Base-by-base conservation (phyloP, 2,113 vertebrate species). In the Donacobius atricapilla region DNA sequence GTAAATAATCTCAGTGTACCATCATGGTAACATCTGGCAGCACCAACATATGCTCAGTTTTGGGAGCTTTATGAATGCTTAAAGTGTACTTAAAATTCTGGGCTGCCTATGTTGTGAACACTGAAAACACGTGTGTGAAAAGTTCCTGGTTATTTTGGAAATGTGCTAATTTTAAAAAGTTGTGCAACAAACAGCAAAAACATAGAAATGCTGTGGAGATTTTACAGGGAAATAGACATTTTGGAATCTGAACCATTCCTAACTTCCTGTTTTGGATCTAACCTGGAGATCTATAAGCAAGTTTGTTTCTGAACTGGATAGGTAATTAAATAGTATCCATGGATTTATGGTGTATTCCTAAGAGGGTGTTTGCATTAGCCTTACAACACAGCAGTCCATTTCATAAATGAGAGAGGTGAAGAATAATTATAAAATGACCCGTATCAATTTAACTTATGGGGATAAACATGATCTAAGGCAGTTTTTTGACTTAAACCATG, bases 361-460 rank as follows among this genome's bases (percentile, higher is more conserved):
- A 66, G 37, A 50, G 16, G 4, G 2, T 53, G 44, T 57, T 85
- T 79, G 12, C 0, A 0, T 44, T 82, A 22, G 28, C 11, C 58
- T 77, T 77, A 51, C 65, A 84, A 23, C 81, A 11, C 15, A 64
- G 1, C 17, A 40, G 3, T 71, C 57, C 27, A 14, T 66, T 51
- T 91, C 21, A 28, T 71, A 48, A 83, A 48, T 70, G 12, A 50
- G 17, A 51, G 45, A 28, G 13, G 9, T 2, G 2, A 85, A 63
- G n/a, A 57, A 19, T 39, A 44, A 11, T 9, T 61, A 44, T 1
- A 7, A 66, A 78, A 25, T 60, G 0, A 51, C 8, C 2, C 8
- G 13, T 28, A 12, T 54, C 7, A 25, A 2, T 92, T 92, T 88
- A 79, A 31, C 13, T 82, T n/a, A 63, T 54, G 51, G 22, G 16